Percentiles rank a stretch among this genome's conserved stretches.
Conservation (phyloP, 2,888 invertebrate genomes). For the Patella ulyssiponensis region DNA sequence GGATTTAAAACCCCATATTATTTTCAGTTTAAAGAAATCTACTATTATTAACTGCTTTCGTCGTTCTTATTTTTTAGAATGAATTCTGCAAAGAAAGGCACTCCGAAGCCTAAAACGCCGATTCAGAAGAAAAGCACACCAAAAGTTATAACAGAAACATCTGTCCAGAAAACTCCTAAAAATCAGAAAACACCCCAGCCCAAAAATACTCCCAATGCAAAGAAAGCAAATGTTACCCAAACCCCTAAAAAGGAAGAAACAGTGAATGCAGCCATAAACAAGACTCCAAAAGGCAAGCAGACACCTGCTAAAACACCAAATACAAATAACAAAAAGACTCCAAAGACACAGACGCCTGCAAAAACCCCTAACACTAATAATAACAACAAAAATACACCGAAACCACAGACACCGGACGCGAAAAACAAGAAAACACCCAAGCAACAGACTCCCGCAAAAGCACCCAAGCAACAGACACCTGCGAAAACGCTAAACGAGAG, state of each 20-base stretch:
- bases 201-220: neutral
- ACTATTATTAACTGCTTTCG: no score
- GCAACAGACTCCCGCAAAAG: neutral
- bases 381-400: conserved; percentile 3
- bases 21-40: no score
- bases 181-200: neutral
- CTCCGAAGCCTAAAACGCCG: neutral
- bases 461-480: neutral
- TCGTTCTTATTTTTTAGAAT: no score
- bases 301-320: neutral
- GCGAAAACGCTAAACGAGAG: neutral
- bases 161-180: neutral
- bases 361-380: neutral
- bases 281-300: neutral
- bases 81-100: neutral
- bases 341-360: neutral
- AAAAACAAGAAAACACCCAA: neutral
- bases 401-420: neutral
- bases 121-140: neutral
- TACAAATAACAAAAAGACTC: neutral
- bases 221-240: neutral
- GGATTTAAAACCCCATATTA: no score
- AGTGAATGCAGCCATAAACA: neutral
- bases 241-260: neutral
- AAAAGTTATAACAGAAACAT: neutral